Percentiles rank a stretch among this genome's conserved stretches.
These are phyloP conservation scores for Genyomyrus donnyi DNA, from an alignment of 2,113 vertebrate genomes.

Conservation along the genomic window DNA sequence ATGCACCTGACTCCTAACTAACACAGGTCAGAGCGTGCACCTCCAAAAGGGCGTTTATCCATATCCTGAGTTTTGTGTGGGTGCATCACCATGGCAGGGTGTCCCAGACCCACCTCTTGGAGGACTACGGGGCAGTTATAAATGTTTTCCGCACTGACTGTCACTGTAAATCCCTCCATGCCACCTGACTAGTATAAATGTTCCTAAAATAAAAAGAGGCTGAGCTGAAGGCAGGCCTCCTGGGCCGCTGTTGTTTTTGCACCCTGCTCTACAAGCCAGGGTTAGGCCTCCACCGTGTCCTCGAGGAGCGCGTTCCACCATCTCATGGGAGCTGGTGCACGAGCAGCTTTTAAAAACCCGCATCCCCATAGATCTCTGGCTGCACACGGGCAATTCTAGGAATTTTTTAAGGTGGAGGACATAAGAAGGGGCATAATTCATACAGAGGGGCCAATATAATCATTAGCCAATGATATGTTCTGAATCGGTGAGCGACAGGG, in stretches of 20 bases:
- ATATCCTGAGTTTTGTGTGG: not conserved
- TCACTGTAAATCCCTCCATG: not conserved
- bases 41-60: not conserved
- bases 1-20: not conserved
- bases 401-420: not conserved
- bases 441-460: not conserved
- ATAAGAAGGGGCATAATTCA: not conserved
- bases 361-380: not conserved
- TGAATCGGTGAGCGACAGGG: not conserved
- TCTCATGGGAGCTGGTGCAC: not conserved
- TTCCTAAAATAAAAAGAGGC: not conserved
- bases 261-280: not conserved
- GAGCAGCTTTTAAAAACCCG: not conserved
- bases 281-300: not conserved
- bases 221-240: not conserved
- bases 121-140: no score
- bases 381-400: not conserved
- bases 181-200: not conserved
- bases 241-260: not conserved
- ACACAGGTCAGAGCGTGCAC: not conserved
- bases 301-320: not conserved
- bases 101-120: not conserved
- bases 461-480: not conserved
- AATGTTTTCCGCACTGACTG: not conserved
- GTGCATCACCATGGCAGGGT: not conserved